phyloP scores from a whole-genome alignment of 1,140 invertebrate species.

The Macrobrachium rosenbergii region DNA sequence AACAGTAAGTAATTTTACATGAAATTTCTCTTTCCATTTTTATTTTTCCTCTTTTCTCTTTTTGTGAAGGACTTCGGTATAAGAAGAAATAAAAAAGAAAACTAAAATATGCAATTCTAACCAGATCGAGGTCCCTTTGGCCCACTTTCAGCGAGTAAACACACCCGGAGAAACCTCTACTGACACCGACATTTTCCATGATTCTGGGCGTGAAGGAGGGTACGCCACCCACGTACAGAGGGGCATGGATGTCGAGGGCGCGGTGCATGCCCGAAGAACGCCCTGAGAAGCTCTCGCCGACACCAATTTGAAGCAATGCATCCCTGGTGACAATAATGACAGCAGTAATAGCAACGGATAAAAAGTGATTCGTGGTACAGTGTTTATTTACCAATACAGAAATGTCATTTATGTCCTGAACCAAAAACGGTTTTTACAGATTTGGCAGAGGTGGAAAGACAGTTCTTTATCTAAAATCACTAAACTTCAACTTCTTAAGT shows the following conservation, averaged over 20 bases:
- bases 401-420: too few relatives aligned
- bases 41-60: too few relatives aligned
- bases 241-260: slow-evolving; percentile 85
- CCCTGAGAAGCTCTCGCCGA: slow-evolving; percentile 82
- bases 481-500: too few relatives aligned
- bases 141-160: slow-evolving; percentile 82
- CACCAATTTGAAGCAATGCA: slow-evolving; percentile 86
- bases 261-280: slow-evolving; percentile 83
- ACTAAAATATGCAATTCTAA: neutral
- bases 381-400: too few relatives aligned
- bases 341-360: slow-evolving; percentile 76
- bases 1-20: too few relatives aligned
- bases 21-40: too few relatives aligned
- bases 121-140: slow-evolving; percentile 75
- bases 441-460: too few relatives aligned
- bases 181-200: slow-evolving; percentile 87
- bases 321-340: slow-evolving; percentile 72
- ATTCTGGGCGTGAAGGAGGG: slow-evolving; percentile 80
- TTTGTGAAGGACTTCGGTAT: neutral
- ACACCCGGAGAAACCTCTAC: slow-evolving; percentile 85
- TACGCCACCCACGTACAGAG: slow-evolving; percentile 86
- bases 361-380: neutral
- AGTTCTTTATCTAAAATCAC: too few relatives aligned
- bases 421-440: too few relatives aligned
- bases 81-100: neutral